These are phyloP conservation scores for Plebejus anna DNA, from an alignment of 2,888 invertebrate genomes.

Conservation along the genomic window DNA sequence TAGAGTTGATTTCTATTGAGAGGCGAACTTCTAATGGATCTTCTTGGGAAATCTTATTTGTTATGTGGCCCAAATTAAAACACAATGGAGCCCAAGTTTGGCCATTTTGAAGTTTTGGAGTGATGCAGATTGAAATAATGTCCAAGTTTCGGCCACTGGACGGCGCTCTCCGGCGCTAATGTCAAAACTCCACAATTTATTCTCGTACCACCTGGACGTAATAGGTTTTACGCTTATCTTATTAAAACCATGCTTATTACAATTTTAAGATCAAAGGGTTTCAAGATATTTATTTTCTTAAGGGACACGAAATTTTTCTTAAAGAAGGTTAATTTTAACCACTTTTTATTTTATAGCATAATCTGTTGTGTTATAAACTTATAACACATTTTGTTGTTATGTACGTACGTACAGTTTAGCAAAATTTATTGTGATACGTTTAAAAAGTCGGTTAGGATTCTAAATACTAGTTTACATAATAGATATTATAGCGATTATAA, in stretches of 20 bases:
- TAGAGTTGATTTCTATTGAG: constrained; percentile 56
- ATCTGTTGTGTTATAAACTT: too few relatives aligned
- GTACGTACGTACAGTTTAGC: too few relatives aligned
- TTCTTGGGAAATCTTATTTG: constrained; percentile 63
- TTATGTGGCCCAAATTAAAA: constrained; percentile 64
- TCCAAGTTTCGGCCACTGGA: constrained; percentile 55
- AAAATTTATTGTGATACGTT: neutral
- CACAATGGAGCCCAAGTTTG: constrained; percentile 69
- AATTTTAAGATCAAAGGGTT: neutral
- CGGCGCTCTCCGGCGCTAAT: constrained; percentile 48
- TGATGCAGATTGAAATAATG: constrained; percentile 73
- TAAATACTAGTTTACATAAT: neutral
- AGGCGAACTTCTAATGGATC: constrained; percentile 39
- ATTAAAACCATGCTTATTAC: neutral
- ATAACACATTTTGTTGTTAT: too few relatives aligned
- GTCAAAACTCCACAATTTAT: constrained; percentile 71
- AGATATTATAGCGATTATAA: neutral
- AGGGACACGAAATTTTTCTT: too few relatives aligned
- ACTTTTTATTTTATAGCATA: too few relatives aligned
- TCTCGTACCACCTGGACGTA: constrained; percentile 58
- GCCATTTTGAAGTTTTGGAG: constrained; percentile 59
- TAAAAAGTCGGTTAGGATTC: neutral
- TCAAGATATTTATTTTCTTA: too few relatives aligned
- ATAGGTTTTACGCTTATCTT: constrained; percentile 18
- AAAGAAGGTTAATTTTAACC: too few relatives aligned